Base-by-base conservation (phyloP, 2,113 vertebrate species). In the Melospiza melodia region DNA sequence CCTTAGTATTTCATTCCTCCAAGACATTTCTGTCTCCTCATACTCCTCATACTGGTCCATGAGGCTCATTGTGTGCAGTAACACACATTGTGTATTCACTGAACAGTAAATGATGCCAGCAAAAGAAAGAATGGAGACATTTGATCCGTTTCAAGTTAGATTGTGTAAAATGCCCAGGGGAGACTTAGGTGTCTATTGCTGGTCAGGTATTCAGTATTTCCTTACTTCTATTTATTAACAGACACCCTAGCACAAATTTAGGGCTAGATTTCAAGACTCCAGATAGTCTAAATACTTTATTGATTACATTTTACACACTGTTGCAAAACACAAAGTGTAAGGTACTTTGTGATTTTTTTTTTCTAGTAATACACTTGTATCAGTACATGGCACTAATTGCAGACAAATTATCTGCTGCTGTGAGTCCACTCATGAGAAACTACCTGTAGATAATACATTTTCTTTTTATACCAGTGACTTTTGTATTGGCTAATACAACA, bases 281-380 rank as follows among this genome's bases (percentile, higher is more conserved):
- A 72, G 27, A 44, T 61, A 88, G 39, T 92, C 79, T 96, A 75
- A 94, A 57, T 72, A 71, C 85, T 96, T 96, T 97, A 96, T 96
- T 96, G 90, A 84, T 96, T 93, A 96, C 18, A 55, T 89, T 93
- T 83, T 90, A 81, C 68, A 86, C 57, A 86, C 75, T 77, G 74
- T 80, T 92, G 46, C 59, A 77, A 27, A 92, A 77, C 66, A 82
- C 61, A 58, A 92, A 83, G 37, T 79, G 15, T 89, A 79, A 35
- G 37, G 94, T 78, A 75, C 68, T 90, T 93, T n/a, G 37, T 67
- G 73, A 15, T 58, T n/a, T 63, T 81, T 62, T 75, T 75, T 75
- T 37, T 3, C 62, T 84, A 71, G 35, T 67, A 86, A 78, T 93
- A 89, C 55, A 81, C 57, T 90, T 91, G 10, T 54, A 44, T 89